Evolutionary conservation across 2,797 vertebrate species (phyloP).

Genomic region (Leptodactylus fallax): DNA sequence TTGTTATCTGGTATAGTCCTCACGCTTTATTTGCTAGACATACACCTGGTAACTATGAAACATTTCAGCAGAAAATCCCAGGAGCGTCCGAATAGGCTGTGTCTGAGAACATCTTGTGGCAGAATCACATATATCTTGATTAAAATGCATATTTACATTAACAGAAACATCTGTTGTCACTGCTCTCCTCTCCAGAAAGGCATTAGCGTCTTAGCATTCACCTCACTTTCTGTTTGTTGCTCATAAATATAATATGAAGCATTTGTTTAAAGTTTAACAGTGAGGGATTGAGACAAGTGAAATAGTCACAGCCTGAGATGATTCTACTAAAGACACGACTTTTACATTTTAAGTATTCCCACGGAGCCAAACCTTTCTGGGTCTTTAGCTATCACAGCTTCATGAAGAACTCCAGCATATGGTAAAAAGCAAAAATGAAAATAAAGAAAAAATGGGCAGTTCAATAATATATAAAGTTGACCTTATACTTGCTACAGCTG

Average conservation of each 20-base stretch:
- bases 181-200: not conserved
- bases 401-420: not conserved
- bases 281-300: not conserved
- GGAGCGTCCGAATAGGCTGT: not conserved
- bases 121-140: not conserved
- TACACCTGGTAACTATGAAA: not conserved
- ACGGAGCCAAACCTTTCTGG: not conserved
- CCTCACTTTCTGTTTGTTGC: not conserved
- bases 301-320: not conserved
- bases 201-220: not conserved
- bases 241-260: not conserved
- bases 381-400: not conserved
- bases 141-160: conserved; percentile 6
- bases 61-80: not conserved
- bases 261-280: not conserved
- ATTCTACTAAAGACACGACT: not conserved
- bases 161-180: not conserved
- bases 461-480: too few species aligned
- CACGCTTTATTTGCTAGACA: not conserved
- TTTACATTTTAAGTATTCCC: not conserved
- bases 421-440: not conserved
- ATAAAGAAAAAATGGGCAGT: not conserved
- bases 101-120: not conserved
- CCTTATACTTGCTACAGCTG: not conserved
- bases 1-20: too few species aligned